Evolutionary conservation across 2,797 vertebrate genomes (phyloP), one percentile per base, ranked within the genome.

Genomic region (Leptoclinus maculatus): DNA sequence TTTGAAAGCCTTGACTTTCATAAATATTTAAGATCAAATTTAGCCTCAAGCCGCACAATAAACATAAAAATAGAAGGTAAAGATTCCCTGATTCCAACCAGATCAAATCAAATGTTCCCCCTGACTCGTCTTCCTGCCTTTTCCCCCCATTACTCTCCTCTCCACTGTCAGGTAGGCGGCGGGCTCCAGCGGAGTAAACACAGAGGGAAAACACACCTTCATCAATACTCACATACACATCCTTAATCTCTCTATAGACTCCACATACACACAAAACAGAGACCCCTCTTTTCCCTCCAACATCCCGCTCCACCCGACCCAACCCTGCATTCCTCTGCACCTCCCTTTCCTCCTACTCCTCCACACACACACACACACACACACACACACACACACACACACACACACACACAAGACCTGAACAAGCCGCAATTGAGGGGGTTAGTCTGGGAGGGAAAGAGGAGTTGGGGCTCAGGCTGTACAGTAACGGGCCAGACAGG

Each of bases 351-450:
- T 71, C 76, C 82, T 36, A 32, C 71, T 36, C 65, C 68, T 23
- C 67, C 75, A 66, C 76, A 70, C 82, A 83, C 78, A 80, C 71
- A 27, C 76, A 39, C 83, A 78, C 60, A 71, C 71, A 85, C 80
- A 83, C 66, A 73, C 56, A 80, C 41, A 39, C 34, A 34, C 76
- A 78, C 71, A 27, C 76, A 39, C 82, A 79, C 62, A 71, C 70
- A 84, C 70, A 27, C 76, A 43, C 82, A 79, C 63, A 71, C 71
- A 85, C 71, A 76, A 58, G 21, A 65, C 82, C 76, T 34, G 66
- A 91, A 94, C 92, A 94, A 92, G 90, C 90, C 63, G 82, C 88
- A 92, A 94, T 93, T 94, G 83, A 94, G 84, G 84, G 69, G 77
- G 60, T 27, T 84, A 60, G 77, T 79, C 82, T 82, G 67, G 71